Evolutionary conservation across 2,797 vertebrate species (phyloP).

Genomic region (Trachurus trachurus): DNA sequence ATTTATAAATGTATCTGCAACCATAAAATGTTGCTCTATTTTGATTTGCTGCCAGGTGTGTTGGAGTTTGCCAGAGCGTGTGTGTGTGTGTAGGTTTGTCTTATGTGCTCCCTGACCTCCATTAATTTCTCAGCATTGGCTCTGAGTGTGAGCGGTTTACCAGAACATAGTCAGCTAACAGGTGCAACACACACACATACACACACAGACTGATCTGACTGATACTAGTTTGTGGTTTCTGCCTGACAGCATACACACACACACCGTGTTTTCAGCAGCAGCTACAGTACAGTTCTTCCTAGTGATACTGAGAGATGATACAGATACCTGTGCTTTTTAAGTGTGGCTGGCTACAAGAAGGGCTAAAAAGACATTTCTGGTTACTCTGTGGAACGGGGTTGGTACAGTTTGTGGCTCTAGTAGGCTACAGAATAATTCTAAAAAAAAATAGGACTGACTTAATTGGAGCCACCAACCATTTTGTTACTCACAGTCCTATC

Average conservation of each 20-base stretch:
- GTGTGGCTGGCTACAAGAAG: not conserved
- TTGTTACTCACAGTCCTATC: not conserved
- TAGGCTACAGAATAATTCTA: not conserved
- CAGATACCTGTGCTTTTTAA: constrained; percentile 3
- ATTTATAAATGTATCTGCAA: constrained; percentile 1
- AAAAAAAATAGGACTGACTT: not conserved
- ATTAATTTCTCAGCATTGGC: constrained; percentile 79
- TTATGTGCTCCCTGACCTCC: constrained; percentile 68
- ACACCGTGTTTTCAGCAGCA: constrained; percentile 41
- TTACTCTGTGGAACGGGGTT: not conserved
- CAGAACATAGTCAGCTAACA: constrained; percentile 76
- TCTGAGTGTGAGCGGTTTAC: constrained; percentile 75
- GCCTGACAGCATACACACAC: constrained; percentile 24
- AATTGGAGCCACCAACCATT: constrained; percentile 1
- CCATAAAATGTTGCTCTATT: constrained; percentile 30
- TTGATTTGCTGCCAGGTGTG: constrained; percentile 2
- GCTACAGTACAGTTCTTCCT: constrained; percentile 12
- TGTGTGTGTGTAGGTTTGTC: constrained; percentile 22
- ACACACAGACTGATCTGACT: constrained; percentile 10
- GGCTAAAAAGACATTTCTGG: not conserved
- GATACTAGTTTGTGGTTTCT: constrained; percentile 67
- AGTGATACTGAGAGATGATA: not conserved
- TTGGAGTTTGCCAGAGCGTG: not conserved
- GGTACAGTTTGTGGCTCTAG: not conserved
- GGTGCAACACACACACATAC: constrained; percentile 53